A percentile compares a stretch with the other conserved stretches of the same genome.
phyloP scores from a whole-genome alignment of 2,888 invertebrate species.

The Cylloceria caligata region DNA sequence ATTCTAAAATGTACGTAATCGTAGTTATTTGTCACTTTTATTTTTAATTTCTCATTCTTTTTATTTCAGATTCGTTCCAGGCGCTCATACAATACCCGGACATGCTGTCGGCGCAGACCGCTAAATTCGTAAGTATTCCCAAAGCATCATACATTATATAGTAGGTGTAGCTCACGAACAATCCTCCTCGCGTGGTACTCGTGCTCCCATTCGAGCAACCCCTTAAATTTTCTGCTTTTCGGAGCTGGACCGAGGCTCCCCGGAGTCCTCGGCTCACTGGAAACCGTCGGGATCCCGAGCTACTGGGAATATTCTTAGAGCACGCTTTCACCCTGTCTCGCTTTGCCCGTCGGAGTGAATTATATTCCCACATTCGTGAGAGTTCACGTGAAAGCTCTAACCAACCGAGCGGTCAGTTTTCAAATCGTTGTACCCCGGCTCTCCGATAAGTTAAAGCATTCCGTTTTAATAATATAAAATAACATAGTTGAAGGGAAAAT shows the following conservation, averaged over 20 bases:
- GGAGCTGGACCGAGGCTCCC: constrained; percentile 61
- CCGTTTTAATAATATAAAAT: no score
- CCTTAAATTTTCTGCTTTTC: constrained; percentile 72
- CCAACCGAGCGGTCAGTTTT: constrained; percentile 44
- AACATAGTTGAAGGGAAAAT: not conserved
- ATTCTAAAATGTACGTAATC: not conserved
- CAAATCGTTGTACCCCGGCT: no score
- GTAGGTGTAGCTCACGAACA: constrained; percentile 38
- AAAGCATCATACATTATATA: constrained; percentile 60
- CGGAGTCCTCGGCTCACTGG: constrained; percentile 59
- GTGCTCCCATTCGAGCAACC: constrained; percentile 61
- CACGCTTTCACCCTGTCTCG: constrained; percentile 47
- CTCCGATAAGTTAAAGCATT: no score
- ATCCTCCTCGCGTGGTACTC: constrained; percentile 50
- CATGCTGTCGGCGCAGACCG: constrained; percentile 97
- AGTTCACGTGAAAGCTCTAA: constrained; percentile 37
- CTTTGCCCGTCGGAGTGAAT: constrained; percentile 52
- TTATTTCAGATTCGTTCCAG: constrained; percentile 96
- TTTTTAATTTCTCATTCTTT: constrained; percentile 70
- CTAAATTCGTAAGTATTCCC: constrained; percentile 92
- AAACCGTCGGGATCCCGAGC: constrained; percentile 63
- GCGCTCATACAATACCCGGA: constrained; percentile 99
- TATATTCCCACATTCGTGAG: constrained; percentile 53
- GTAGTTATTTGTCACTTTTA: not conserved
- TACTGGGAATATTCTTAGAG: constrained; percentile 67